phyloP scores from a whole-genome alignment of 2,113 vertebrate species.

The Hyperopisus bebe region DNA sequence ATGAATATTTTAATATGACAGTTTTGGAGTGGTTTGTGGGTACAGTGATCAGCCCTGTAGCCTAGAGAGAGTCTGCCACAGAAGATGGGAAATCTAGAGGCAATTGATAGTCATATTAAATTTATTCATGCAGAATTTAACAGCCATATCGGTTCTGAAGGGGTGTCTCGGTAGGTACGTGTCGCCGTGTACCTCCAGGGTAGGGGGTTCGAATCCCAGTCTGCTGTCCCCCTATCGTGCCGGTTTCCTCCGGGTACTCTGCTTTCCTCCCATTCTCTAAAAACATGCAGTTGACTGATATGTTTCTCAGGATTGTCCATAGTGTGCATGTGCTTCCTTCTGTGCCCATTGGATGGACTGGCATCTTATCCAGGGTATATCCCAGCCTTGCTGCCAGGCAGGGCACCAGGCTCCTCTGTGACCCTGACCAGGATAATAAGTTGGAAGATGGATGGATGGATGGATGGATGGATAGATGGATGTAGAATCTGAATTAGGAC shows the following conservation, averaged over 20 bases:
- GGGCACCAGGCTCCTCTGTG: neutral
- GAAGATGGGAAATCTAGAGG: neutral
- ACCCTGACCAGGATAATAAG: neutral
- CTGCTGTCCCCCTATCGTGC: neutral
- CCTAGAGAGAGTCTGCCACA: neutral
- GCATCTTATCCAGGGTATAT: neutral
- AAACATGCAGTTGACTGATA: neutral
- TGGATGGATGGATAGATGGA: neutral
- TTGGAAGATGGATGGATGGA: neutral
- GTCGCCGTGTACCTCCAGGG: neutral
- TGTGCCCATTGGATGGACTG: neutral
- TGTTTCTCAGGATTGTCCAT: neutral
- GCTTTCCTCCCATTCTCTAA: neutral
- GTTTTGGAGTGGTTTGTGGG: neutral
- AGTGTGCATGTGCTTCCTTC: neutral
- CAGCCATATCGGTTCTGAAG: neutral
- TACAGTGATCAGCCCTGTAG: neutral
- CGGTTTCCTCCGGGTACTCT: neutral
- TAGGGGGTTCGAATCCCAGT: neutral
- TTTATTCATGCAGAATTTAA: neutral
- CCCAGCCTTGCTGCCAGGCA: neutral
- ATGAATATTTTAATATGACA: slow-evolving; percentile 4
- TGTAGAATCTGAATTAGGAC: neutral
- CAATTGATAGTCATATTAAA: neutral
- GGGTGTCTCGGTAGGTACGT: neutral